Conservation (phyloP, 2,113 vertebrate genomes). For the Stegostoma tigrinum region DNA sequence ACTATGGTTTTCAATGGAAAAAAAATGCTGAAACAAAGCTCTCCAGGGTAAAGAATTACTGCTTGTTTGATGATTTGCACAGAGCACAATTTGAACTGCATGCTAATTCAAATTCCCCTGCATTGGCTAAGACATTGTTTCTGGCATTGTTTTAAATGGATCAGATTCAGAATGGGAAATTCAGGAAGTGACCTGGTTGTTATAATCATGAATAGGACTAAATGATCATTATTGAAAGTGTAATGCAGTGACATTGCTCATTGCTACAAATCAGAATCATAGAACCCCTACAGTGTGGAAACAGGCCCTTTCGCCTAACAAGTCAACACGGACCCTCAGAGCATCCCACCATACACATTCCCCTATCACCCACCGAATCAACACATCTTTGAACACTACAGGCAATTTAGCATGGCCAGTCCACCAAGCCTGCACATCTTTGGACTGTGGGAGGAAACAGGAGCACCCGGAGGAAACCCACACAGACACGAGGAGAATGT, state of each 20-base stretch:
- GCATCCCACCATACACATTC: too few species aligned
- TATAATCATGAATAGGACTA: not conserved
- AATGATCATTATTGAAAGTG: not conserved
- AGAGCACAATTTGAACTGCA: not conserved
- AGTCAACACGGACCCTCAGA: too few species aligned
- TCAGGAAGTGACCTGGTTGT: not conserved
- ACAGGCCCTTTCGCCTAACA: too few species aligned
- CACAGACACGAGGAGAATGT: too few species aligned
- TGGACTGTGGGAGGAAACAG: too few species aligned
- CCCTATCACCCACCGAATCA: too few species aligned
- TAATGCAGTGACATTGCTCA: not conserved
- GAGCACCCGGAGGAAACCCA: too few species aligned
- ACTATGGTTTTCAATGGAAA: constrained; percentile 46
- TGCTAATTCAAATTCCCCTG: constrained; percentile 19
- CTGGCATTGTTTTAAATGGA: not conserved
- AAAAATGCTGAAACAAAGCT: constrained; percentile 40
- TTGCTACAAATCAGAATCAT: not conserved
- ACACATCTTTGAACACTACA: too few species aligned
- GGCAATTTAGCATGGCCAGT: too few species aligned
- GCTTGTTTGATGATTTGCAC: constrained; percentile 8
- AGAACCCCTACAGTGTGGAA: too few species aligned
- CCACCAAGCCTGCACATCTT: too few species aligned
- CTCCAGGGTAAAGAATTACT: not conserved
- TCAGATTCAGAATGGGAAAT: not conserved
- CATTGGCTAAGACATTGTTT: not conserved